A percentile compares a stretch with the other conserved stretches of the same genome.
Evolutionary conservation across 2,113 vertebrate species (phyloP).

Genomic region (Paralichthys olivaceus): DNA sequence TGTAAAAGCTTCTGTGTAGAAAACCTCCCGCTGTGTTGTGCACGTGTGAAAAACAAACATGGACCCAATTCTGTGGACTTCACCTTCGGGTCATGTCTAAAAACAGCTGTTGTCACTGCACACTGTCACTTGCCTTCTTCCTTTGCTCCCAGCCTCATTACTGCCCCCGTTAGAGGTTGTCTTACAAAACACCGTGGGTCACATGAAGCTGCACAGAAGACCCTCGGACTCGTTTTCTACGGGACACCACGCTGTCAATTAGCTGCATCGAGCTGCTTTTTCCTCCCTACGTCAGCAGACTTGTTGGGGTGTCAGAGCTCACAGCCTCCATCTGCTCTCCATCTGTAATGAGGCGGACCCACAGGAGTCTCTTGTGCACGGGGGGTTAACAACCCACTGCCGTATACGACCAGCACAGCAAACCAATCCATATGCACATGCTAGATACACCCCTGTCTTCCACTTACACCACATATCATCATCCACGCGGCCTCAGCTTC

Average conservation of each 20-base stretch:
- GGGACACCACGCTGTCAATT: conserved; percentile 63
- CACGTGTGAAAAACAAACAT: no score
- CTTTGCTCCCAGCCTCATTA: not conserved
- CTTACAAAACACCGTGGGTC: not conserved
- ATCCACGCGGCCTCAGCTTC: not conserved
- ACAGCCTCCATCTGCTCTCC: conserved; percentile 68
- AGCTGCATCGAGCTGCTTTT: conserved; percentile 40
- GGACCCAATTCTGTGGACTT: no score
- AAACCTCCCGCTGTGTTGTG: no score
- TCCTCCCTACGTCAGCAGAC: conserved; percentile 33
- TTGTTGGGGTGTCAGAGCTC: conserved; percentile 37
- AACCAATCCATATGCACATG: conserved; percentile 34
- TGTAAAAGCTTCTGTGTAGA: no score
- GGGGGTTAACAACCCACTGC: conserved; percentile 20
- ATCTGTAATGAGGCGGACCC: conserved; percentile 44
- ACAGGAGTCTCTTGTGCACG: conserved; percentile 6
- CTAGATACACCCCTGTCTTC: conserved; percentile 12
- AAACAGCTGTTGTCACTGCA: no score
- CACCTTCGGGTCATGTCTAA: no score
- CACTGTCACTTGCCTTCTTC: not conserved
- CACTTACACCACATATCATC: not conserved
- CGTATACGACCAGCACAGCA: conserved; percentile 23
- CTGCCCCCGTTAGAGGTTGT: not conserved
- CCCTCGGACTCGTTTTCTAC: conserved; percentile 35
- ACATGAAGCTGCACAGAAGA: not conserved